These are phyloP conservation scores for Conus canariensis DNA, from an alignment of 2,888 invertebrate species.

Conservation along the genomic window DNA sequence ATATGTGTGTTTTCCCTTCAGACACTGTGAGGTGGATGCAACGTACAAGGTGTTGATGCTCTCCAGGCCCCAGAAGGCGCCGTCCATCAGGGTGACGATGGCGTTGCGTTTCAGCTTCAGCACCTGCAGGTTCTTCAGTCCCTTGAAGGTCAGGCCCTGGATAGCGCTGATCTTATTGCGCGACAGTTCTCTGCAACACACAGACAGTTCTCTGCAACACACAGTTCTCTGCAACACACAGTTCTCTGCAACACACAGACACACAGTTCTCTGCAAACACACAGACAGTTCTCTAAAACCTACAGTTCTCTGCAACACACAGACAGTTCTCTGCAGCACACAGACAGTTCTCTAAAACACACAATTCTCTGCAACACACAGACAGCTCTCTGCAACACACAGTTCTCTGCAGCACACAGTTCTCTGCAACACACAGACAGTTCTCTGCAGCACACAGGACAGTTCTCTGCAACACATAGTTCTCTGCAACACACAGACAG, in stretches of 20 bases:
- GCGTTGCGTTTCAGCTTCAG: constrained; percentile 90
- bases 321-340: constrained; percentile 84
- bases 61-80: constrained; percentile 92
- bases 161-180: constrained; percentile 90
- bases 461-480: too few species aligned
- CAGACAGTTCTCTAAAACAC: neutral
- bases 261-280: too few species aligned
- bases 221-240: neutral
- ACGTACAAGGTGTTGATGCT: constrained; percentile 83
- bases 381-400: neutral
- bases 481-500: too few species aligned
- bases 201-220: neutral
- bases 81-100: constrained; percentile 89
- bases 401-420: too few species aligned
- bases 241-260: neutral
- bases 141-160: constrained; percentile 90
- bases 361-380: constrained; percentile 74
- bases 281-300: too few species aligned
- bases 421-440: too few species aligned
- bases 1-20: too few species aligned
- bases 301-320: too few species aligned
- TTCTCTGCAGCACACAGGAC: neutral
- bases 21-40: too few species aligned
- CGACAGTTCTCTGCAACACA: constrained; percentile 85
- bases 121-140: constrained; percentile 86